Percentiles rank a stretch among this genome's conserved stretches.
Evolutionary conservation across 2,888 invertebrate species (phyloP).

Genomic region (Cataglyphis rosenhaueri): DNA sequence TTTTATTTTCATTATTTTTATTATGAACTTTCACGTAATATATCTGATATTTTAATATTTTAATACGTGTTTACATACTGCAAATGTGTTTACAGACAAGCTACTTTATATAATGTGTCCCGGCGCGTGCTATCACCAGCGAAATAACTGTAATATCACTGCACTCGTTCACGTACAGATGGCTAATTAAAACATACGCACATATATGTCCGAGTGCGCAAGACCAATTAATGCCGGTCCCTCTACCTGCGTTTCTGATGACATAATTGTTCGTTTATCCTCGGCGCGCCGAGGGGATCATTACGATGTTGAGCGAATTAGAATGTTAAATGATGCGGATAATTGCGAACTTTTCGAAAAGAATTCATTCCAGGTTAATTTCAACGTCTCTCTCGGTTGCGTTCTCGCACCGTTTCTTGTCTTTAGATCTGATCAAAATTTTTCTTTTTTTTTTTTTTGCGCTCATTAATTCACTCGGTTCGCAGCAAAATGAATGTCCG

Average conservation of each 20-base stretch:
- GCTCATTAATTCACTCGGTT: not conserved
- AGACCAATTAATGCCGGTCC: constrained; percentile 53
- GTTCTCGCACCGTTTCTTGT: not conserved
- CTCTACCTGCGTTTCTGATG: constrained; percentile 54
- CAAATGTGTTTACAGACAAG: not conserved
- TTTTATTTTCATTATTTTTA: not conserved
- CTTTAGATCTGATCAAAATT: not conserved
- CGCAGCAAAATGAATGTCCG: too few relatives aligned
- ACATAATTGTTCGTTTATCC: constrained; percentile 58
- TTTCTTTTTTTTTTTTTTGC: not conserved
- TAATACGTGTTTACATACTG: not conserved
- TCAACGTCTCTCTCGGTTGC: not conserved
- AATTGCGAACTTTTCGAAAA: constrained; percentile 20
- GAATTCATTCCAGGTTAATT: constrained; percentile 7
- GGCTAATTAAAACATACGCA: constrained; percentile 62
- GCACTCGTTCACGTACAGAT: constrained; percentile 52
- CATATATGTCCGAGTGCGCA: constrained; percentile 25
- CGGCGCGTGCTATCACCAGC: constrained; percentile 66
- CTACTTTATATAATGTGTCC: constrained; percentile 16
- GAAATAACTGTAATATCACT: constrained; percentile 69
- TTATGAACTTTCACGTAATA: not conserved
- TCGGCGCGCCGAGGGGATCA: not conserved
- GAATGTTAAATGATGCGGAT: constrained; percentile 26
- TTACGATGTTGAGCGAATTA: not conserved
- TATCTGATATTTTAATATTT: not conserved